Conservation (phyloP, 2,888 invertebrate species). For the Polydrusus tereticollis region DNA sequence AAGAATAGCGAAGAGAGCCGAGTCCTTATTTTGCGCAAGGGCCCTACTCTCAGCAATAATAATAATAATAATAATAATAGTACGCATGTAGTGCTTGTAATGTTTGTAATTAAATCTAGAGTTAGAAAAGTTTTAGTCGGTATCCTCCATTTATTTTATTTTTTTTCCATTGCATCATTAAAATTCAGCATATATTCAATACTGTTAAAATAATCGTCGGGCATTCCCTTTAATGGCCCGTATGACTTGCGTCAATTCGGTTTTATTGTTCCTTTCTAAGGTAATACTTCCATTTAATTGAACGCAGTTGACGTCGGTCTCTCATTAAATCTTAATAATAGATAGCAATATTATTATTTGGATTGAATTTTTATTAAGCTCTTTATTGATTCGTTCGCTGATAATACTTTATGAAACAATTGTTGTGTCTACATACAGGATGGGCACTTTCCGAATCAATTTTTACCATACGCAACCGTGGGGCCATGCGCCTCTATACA, state of each 20-base stretch:
- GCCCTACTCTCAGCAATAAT: no score
- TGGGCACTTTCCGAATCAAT: not conserved
- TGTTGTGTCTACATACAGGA: constrained; percentile 13
- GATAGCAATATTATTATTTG: constrained; percentile 36
- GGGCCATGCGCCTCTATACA: not conserved
- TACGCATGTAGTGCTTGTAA: no score
- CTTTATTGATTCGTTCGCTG: constrained; percentile 18
- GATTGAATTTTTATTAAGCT: constrained; percentile 33
- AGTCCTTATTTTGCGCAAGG: no score
- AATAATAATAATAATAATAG: no score
- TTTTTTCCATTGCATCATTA: no score
- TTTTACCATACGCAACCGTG: not conserved
- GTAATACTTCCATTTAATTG: constrained; percentile 32
- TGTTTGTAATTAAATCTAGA: no score
- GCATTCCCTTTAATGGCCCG: constrained; percentile 11
- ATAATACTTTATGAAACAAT: constrained; percentile 20
- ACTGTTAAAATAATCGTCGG: not conserved
- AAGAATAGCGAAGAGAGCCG: no score
- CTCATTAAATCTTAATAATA: constrained; percentile 37
- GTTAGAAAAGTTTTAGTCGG: no score
- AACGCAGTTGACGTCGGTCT: constrained; percentile 15
- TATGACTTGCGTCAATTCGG: constrained; percentile 33
- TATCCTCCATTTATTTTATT: no score
- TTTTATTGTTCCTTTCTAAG: constrained; percentile 37
- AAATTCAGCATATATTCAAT: not conserved